phyloP scores from a whole-genome alignment of 2,888 invertebrate genomes.

The Hylaea fasciaria region DNA sequence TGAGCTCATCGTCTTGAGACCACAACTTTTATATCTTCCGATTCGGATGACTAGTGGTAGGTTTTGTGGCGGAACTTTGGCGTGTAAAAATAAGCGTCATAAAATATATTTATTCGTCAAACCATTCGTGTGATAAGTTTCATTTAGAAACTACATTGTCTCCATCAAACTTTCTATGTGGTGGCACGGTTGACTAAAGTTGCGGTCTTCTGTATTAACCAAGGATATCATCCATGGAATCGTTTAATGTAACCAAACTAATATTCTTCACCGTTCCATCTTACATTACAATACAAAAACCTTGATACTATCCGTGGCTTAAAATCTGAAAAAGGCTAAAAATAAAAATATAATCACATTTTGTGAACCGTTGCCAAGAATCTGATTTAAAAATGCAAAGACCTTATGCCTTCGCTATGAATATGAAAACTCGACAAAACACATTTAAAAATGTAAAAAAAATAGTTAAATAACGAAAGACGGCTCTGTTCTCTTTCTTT shows the following conservation, averaged over 20 bases:
- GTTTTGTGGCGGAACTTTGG: constrained; percentile 37
- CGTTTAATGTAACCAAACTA: no score
- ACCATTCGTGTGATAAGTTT: constrained; percentile 19
- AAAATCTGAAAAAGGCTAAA: constrained; percentile 15
- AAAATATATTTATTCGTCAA: constrained; percentile 32
- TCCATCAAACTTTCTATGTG: background rate
- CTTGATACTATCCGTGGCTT: constrained; percentile 9
- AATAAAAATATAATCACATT: constrained; percentile 21
- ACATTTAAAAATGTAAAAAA: constrained; percentile 73
- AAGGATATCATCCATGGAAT: no score
- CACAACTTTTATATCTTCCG: constrained; percentile 68
- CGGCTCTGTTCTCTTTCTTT: constrained; percentile 65
- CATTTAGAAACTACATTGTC: background rate
- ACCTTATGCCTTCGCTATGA: constrained; percentile 55
- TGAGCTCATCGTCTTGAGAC: constrained; percentile 69
- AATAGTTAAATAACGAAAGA: constrained; percentile 75
- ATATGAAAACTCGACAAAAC: constrained; percentile 62
- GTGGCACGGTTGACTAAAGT: background rate
- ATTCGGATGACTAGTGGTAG: constrained; percentile 47
- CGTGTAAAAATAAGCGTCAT: constrained; percentile 37
- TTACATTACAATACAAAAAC: constrained; percentile 3
- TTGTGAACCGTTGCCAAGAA: constrained; percentile 37
- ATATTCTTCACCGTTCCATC: no score
- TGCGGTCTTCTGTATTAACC: background rate
- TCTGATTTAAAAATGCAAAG: constrained; percentile 45